phyloP scores from a whole-genome alignment of 2,113 vertebrate genomes.

The Hepsetus odoe region DNA sequence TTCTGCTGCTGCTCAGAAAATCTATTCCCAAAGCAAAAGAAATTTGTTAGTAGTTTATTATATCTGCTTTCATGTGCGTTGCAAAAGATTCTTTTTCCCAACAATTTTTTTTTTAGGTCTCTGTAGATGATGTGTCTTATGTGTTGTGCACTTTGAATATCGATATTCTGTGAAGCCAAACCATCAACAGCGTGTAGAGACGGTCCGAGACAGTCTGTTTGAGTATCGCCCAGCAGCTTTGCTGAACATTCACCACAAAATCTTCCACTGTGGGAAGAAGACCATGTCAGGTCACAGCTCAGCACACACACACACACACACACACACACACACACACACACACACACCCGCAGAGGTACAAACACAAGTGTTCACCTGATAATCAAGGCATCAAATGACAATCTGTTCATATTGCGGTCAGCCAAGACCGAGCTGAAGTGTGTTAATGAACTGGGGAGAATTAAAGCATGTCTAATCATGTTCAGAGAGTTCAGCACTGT shows the following conservation, averaged over 20 bases:
- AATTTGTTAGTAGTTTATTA: background rate
- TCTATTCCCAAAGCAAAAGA: background rate
- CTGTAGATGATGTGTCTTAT: slow-evolving; percentile 1
- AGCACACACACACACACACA: background rate
- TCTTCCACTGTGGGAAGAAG: slow-evolving; percentile 19
- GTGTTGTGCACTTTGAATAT: slow-evolving; percentile 1
- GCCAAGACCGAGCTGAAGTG: too few relatives aligned
- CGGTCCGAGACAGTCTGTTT: background rate
- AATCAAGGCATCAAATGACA: background rate
- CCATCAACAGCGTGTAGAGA: background rate
- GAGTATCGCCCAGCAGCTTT: background rate
- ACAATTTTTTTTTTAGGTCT: background rate
- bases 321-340: background rate
- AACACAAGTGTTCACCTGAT: background rate
- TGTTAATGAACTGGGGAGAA: background rate
- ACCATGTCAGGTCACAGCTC: slow-evolving; percentile 32
- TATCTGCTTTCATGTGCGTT: background rate
- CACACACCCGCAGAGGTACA: background rate
- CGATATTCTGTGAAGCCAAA: slow-evolving; percentile 1
- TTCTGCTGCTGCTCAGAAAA: background rate
- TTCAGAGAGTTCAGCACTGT: background rate
- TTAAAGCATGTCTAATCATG: background rate
- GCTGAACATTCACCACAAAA: slow-evolving; percentile 13
- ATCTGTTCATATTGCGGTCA: too few relatives aligned
- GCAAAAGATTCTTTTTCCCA: background rate